These are phyloP conservation scores for Xerus rutilus DNA, from an alignment of 2,797 vertebrate species.

Conservation along the genomic window DNA sequence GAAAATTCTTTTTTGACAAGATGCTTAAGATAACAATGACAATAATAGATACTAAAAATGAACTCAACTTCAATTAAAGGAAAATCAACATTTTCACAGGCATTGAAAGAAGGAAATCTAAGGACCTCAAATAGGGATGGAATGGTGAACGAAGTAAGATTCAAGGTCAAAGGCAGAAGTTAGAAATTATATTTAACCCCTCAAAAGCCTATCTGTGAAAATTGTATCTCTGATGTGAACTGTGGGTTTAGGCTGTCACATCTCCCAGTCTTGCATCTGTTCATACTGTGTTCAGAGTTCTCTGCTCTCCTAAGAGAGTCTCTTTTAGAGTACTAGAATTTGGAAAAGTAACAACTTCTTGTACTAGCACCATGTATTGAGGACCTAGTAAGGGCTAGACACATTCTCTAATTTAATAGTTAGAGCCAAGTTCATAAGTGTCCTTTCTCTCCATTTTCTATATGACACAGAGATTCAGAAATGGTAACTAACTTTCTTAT, in stretches of 20 bases:
- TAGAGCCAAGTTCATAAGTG: not conserved
- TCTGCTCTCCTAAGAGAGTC: not conserved
- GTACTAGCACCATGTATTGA: not conserved
- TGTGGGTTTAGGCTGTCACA: not conserved
- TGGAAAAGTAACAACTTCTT: not conserved
- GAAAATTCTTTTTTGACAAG: not conserved
- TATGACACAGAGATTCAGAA: not conserved
- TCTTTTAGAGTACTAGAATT: not conserved
- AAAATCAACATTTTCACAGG: conserved; percentile 7
- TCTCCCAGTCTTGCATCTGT: not conserved
- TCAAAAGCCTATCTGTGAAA: not conserved
- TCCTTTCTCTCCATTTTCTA: not conserved
- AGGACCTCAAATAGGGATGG: not conserved
- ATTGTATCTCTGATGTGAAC: not conserved
- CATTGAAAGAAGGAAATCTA: not conserved
- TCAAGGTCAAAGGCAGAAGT: not conserved
- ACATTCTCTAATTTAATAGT: not conserved
- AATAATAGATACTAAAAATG: conserved; percentile 42
- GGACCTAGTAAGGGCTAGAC: not conserved
- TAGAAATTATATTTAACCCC: not conserved
- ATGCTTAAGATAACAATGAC: not conserved
- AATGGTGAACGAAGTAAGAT: not conserved
- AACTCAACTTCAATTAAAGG: conserved; percentile 42
- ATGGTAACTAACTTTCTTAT: not conserved
- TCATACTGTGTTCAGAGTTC: not conserved